phyloP scores from a whole-genome alignment of 1,140 invertebrate genomes.

The Drosophila santomea region DNA sequence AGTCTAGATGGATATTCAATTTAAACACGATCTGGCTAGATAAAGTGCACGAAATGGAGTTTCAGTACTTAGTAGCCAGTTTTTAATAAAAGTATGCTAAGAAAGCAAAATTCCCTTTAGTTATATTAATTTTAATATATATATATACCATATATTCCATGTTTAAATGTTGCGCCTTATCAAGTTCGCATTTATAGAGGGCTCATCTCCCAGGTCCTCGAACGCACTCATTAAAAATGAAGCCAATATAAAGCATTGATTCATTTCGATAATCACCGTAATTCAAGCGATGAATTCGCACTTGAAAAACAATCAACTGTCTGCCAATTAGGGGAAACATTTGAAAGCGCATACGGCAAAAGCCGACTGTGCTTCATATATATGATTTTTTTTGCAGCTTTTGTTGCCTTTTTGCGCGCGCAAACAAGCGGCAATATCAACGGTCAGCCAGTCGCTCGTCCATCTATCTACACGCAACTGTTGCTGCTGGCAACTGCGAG shows the following conservation, averaged over 20 bases:
- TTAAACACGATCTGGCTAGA: neutral
- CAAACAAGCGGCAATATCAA: conserved; percentile 47
- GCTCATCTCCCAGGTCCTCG: neutral
- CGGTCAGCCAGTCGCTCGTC: conserved; percentile 42
- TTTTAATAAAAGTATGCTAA: no score
- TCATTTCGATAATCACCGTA: conserved; percentile 18
- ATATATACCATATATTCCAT: neutral
- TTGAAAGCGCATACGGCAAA: conserved; percentile 38
- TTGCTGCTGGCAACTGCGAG: conserved; percentile 41
- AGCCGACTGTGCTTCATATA: conserved; percentile 22
- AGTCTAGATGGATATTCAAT: conserved; percentile 9
- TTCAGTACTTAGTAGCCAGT: no score
- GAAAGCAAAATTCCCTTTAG: no score
- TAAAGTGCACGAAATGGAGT: neutral
- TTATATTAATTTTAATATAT: no score
- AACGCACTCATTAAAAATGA: conserved; percentile 2
- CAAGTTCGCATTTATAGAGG: neutral
- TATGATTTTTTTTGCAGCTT: conserved; percentile 1
- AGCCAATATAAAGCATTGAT: conserved; percentile 2
- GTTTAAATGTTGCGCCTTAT: neutral
- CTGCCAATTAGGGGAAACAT: conserved; percentile 66
- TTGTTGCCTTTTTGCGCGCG: conserved; percentile 7
- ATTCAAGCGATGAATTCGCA: conserved; percentile 30
- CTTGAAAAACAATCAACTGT: conserved; percentile 48
- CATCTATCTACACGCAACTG: conserved; percentile 65